A percentile compares a stretch with the other conserved stretches of the same genome.
Evolutionary conservation across 2,113 vertebrate species (phyloP).

Genomic region (Chlorocebus sabaeus): DNA sequence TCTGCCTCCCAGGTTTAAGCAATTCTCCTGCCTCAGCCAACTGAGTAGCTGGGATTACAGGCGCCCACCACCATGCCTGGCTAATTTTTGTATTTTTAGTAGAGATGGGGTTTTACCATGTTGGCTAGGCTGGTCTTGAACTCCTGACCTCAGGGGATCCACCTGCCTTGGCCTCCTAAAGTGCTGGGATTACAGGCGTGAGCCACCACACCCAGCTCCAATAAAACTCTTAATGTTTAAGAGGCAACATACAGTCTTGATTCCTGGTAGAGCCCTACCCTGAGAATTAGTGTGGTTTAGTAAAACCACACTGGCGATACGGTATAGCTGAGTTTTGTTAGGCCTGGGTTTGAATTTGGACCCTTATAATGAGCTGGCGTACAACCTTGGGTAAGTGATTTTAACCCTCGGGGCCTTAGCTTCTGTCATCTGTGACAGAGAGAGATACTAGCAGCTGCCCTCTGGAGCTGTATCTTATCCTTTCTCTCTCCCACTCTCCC

Average conservation of each 20-base stretch:
- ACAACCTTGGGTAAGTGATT: not conserved
- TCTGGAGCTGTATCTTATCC: not conserved
- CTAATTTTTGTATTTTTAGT: too few relatives aligned
- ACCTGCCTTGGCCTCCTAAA: too few relatives aligned
- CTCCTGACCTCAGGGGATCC: too few relatives aligned
- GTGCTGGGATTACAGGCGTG: too few relatives aligned
- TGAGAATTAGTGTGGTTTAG: not conserved
- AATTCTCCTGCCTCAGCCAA: too few relatives aligned
- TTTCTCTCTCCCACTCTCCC: not conserved
- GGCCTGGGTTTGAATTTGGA: not conserved
- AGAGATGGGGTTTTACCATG: too few relatives aligned
- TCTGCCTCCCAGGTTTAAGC: too few relatives aligned
- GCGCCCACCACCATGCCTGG: rapidly evolving
- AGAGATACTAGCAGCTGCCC: not conserved
- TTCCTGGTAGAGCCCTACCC: not conserved
- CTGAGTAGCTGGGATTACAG: too few relatives aligned
- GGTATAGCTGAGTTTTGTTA: not conserved
- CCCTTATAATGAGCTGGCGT: not conserved
- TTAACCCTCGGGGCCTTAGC: not conserved
- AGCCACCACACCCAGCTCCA: too few relatives aligned
- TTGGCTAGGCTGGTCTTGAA: too few relatives aligned
- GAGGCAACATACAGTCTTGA: not conserved
- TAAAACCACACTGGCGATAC: not conserved
- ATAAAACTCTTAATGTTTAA: not conserved
- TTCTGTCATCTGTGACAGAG: not conserved